Evolutionary conservation across 2,113 vertebrate genomes (phyloP).

Genomic region (Hemichromis elongatus): DNA sequence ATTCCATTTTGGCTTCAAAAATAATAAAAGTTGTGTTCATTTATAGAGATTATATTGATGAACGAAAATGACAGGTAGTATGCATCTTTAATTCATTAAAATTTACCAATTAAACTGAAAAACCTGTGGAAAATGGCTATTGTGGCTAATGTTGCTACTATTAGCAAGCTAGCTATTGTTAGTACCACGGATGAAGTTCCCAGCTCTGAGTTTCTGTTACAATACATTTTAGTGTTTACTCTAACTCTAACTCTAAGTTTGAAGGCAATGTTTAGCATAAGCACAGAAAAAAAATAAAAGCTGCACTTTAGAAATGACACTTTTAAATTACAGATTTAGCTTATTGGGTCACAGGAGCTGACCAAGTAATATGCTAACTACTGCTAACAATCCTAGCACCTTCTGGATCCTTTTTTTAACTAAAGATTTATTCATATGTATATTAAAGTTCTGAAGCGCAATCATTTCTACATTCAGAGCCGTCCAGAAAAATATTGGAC

Average conservation of each 20-base stretch:
- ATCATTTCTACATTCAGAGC: neutral
- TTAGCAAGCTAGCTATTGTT: neutral
- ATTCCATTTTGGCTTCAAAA: neutral
- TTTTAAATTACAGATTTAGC: neutral
- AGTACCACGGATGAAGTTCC: neutral
- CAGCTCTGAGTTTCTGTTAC: neutral
- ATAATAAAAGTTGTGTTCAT: neutral
- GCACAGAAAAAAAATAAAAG: neutral
- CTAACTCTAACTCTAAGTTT: rapidly evolving
- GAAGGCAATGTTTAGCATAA: neutral
- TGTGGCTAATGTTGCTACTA: neutral
- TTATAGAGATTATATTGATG: neutral
- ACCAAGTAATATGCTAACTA: neutral
- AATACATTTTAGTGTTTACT: neutral
- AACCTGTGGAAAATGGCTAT: neutral
- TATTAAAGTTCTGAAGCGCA: neutral
- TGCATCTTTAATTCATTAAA: neutral
- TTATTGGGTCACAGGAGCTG: neutral
- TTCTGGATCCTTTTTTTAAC: neutral
- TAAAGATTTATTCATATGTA: neutral
- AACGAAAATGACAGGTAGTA: neutral
- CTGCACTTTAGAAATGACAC: neutral
- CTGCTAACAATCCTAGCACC: neutral
- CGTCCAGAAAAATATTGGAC: neutral
- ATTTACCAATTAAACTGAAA: neutral